Base-by-base conservation (phyloP, 2,797 vertebrate genomes). In the Danio albolineatus region DNA sequence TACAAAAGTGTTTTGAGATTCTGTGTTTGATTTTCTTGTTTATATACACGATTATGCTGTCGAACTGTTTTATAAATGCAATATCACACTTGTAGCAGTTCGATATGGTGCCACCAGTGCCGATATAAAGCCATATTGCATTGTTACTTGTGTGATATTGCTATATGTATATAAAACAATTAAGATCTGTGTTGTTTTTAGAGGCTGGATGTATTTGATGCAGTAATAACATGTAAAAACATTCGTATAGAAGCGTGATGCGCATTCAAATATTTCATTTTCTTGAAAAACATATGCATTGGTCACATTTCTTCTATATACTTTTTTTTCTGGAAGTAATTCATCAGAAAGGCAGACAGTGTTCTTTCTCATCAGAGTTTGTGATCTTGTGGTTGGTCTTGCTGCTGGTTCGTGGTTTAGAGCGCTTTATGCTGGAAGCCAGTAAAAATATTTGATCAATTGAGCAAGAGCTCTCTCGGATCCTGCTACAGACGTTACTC, bases 401-500 rank as follows among this genome's bases (percentile, higher is more conserved):
- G 43, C 3, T 9, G 43, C 62, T 28, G 65, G 46, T 69, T 69
- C 17, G 46, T 38, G 66, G 28, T 16, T 53, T 17, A 17, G 16
- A 39, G 16, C 0, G 2, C 48, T 69, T 53, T 53, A 53, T 39
- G 17, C 10, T 16, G 16, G 10, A 21, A 54, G 36, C 36, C 51
- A 72, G 17, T 43, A 17, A 43, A 54, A 56, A 16, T 72, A 56
- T 72, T 56, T 72, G 1, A 72, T 56, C 51, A 72, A 56, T 56
- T 56, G 69, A 43, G 17, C 6, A 17, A 72, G 38, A 41, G 51
- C 38, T 43, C 51, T 71, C 7, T 41, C 38, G 1, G 51, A 56
- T 72, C 69, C 69, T 51, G 7, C 51, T 56, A 43, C 69, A 72
- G 69, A 56, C 49, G 13, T 72, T 56, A 56, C 51, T 56, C 51